These are phyloP conservation scores for Unio delphinus DNA, from an alignment of 2,888 invertebrate genomes.

Conservation along the genomic window DNA sequence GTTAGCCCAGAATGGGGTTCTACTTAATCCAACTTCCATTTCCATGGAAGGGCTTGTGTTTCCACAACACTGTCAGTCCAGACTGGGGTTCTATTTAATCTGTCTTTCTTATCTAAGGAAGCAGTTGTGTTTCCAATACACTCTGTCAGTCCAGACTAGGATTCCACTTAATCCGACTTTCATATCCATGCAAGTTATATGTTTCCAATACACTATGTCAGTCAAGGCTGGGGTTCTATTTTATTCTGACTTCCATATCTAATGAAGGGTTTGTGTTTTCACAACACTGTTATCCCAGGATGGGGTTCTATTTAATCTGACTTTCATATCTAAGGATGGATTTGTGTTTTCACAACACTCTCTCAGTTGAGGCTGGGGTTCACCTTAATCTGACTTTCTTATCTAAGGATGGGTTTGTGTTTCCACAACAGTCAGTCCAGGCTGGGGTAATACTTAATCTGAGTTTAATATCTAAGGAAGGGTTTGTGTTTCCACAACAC, in stretches of 20 bases:
- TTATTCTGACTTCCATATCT: constrained; percentile 15
- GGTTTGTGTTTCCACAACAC: constrained; percentile 87
- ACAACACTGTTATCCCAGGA: constrained; percentile 99
- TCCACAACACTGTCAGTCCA: constrained; percentile 99
- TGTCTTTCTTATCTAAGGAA: too few relatives aligned
- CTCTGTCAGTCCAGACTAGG: constrained; percentile 98
- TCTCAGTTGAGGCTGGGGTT: constrained; percentile 98
- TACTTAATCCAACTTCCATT: constrained; percentile 67
- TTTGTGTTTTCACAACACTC: constrained; percentile 90
- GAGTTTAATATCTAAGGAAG: constrained; percentile 29
- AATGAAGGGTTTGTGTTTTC: constrained; percentile 78
- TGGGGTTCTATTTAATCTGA: constrained; percentile 80
- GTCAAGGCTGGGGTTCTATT: constrained; percentile 97
- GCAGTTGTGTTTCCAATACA: constrained; percentile 86
- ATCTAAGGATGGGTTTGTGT: constrained; percentile 70
- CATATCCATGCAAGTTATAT: constrained; percentile 65
- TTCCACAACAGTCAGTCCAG: constrained; percentile 99
- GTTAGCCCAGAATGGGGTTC: constrained; percentile 99
- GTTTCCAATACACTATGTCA: constrained; percentile 94
- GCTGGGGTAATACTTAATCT: constrained; percentile 86
- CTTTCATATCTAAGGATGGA: constrained; percentile 3
- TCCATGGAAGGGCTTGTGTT: constrained; percentile 73
- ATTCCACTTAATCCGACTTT: constrained; percentile 75
- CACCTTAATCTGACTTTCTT: constrained; percentile 71
- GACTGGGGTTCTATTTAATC: constrained; percentile 85